Percentiles rank a stretch among this genome's conserved stretches.
Conservation (phyloP, 2,888 invertebrate genomes). For the Charanyca ferruginea region DNA sequence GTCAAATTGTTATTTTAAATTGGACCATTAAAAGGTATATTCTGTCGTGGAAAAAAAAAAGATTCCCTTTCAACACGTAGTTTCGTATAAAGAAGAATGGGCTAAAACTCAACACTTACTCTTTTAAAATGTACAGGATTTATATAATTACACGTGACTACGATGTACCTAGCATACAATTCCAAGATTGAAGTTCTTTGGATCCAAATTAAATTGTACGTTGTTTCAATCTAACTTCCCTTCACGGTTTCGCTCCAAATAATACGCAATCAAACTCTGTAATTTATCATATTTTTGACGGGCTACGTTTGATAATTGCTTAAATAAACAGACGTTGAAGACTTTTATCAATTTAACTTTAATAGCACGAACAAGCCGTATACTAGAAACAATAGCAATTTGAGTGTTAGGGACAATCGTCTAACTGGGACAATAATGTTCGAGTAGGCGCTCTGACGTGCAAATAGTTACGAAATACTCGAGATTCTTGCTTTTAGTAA, state of each 20-base stretch:
- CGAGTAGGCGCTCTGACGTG: conserved; percentile 8
- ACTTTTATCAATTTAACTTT: conserved; percentile 23
- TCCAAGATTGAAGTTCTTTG: background rate
- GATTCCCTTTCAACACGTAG: no score
- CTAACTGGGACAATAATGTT: conserved; percentile 24
- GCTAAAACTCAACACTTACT: no score
- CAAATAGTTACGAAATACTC: conserved; percentile 39
- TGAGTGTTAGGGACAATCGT: conserved; percentile 9
- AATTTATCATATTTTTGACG: conserved; percentile 6
- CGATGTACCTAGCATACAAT: no score
- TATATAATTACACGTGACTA: no score
- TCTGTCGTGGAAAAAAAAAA: no score
- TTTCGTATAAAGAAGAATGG: no score
- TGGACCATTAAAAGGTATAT: no score
- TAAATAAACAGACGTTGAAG: conserved; percentile 12
- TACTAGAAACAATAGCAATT: conserved; percentile 9
- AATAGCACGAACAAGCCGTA: conserved; percentile 19
- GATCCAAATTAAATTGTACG: background rate
- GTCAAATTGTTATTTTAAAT: no score
- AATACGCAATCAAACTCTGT: background rate
- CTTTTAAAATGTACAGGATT: no score
- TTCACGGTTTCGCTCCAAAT: conserved; percentile 28
- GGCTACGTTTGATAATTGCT: conserved; percentile 4
- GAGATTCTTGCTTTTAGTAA: conserved; percentile 10
- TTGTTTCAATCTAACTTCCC: background rate